Conservation (phyloP, 1,140 invertebrate species). For the Cherax destructor region DNA sequence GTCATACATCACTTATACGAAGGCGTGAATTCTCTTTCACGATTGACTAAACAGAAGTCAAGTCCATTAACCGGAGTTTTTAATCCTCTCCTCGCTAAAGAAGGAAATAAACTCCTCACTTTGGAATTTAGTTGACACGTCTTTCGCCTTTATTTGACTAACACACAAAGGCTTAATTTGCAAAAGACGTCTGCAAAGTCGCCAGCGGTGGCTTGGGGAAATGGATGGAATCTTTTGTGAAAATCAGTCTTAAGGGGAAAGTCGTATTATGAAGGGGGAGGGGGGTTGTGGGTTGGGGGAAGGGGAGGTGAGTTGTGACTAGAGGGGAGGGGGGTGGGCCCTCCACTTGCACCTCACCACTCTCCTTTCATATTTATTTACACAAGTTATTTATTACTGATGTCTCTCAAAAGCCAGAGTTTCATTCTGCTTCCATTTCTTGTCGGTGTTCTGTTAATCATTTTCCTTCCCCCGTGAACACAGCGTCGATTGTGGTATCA, state of each 20-base stretch:
- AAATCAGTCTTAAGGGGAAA: not conserved
- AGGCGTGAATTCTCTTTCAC: conserved; percentile 47
- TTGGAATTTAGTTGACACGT: too few relatives aligned
- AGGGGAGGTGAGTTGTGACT: not conserved
- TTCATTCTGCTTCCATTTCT: not conserved
- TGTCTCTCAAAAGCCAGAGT: not conserved
- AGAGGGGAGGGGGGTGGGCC: not conserved
- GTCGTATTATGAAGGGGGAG: not conserved
- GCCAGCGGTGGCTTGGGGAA: too few relatives aligned
- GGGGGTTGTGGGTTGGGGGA: too few relatives aligned
- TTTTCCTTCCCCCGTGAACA: not conserved
- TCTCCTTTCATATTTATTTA: conserved; percentile 43
- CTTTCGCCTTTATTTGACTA: too few relatives aligned
- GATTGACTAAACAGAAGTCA: conserved; percentile 55
- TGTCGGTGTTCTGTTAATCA: conserved; percentile 16
- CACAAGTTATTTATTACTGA: conserved; percentile 34
- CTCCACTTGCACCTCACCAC: conserved; percentile 22
- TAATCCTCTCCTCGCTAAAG: conserved; percentile 40
- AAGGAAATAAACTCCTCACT: not conserved
- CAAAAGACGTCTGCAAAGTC: too few relatives aligned
- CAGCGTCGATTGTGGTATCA: not conserved
- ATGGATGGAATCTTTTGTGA: too few relatives aligned
- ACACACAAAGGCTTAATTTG: too few relatives aligned
- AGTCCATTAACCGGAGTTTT: conserved; percentile 49
- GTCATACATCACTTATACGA: not conserved